A percentile compares a stretch with the other conserved stretches of the same genome.
phyloP scores from a whole-genome alignment of 2,113 vertebrate species.

The Chrysemys picta region DNA sequence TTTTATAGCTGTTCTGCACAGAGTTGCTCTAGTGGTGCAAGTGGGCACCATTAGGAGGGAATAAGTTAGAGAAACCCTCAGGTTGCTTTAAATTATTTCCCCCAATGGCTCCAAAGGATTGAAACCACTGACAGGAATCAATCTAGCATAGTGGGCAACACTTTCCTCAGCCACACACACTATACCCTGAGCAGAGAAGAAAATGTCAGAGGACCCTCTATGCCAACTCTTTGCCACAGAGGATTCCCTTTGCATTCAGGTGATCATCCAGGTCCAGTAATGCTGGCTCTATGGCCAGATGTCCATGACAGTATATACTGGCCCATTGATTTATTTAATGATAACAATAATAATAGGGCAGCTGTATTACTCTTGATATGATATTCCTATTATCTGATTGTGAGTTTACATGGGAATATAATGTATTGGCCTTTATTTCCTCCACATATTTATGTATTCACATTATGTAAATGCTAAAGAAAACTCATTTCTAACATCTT shows the following conservation, averaged over 20 bases:
- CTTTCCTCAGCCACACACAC: not conserved
- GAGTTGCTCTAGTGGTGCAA: too few relatives aligned
- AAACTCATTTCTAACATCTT: slow-evolving; percentile 49
- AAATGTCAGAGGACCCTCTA: not conserved
- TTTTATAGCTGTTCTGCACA: not conserved
- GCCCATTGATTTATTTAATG: not conserved
- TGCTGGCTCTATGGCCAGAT: not conserved
- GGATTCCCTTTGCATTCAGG: not conserved
- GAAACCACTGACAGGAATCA: too few relatives aligned
- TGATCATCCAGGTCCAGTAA: not conserved
- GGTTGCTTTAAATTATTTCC: not conserved
- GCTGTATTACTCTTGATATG: not conserved
- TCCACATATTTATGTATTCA: slow-evolving; percentile 23
- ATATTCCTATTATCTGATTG: not conserved
- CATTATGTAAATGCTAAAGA: slow-evolving; percentile 58
- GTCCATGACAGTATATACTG: not conserved
- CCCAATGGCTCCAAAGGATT: too few relatives aligned
- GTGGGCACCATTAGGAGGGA: too few relatives aligned
- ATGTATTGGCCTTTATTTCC: slow-evolving; percentile 36
- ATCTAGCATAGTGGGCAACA: not conserved
- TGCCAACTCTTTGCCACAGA: not conserved
- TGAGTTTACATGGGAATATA: slow-evolving; percentile 28
- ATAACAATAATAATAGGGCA: not conserved
- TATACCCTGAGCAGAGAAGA: not conserved
- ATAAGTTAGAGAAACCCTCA: too few relatives aligned